Conservation (phyloP, 1,140 invertebrate genomes). For the Pseudachorutes palmiensis region DNA sequence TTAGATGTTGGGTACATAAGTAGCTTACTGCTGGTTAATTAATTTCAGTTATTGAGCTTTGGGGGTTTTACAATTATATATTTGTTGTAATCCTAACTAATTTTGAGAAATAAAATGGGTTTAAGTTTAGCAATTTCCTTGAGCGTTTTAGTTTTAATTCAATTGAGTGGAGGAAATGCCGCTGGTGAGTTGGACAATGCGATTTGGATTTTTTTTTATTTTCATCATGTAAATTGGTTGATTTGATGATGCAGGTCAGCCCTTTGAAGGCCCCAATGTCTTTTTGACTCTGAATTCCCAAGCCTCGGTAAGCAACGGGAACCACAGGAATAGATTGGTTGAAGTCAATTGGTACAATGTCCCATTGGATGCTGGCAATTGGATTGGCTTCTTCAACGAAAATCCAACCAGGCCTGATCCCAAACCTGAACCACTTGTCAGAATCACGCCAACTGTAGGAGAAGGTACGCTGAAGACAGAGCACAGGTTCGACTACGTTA, state of each 20-base stretch:
- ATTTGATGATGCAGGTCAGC: not conserved
- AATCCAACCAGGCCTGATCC: slow-evolving; percentile 1
- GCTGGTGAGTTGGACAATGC: too few species aligned
- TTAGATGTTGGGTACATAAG: too few species aligned
- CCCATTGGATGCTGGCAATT: not conserved
- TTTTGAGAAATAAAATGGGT: too few species aligned
- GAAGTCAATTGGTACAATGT: slow-evolving; percentile 24
- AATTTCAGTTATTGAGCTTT: too few species aligned
- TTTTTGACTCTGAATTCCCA: slow-evolving; percentile 14
- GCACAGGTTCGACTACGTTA: slow-evolving; percentile 6
- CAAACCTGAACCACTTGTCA: not conserved
- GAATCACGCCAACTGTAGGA: not conserved
- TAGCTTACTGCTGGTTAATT: too few species aligned
- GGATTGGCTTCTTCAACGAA: slow-evolving; percentile 20
- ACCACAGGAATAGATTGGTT: slow-evolving; percentile 1
- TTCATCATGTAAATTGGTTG: not conserved
- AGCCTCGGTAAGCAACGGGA: not conserved
- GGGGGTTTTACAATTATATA: too few species aligned
- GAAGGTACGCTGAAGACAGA: slow-evolving; percentile 10
- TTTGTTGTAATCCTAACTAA: too few species aligned
- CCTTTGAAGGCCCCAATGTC: slow-evolving; percentile 13
- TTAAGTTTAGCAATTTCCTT: too few species aligned
- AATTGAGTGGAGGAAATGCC: too few species aligned
- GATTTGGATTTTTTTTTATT: not conserved
- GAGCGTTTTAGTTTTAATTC: too few species aligned